Percentiles rank a stretch among this genome's conserved stretches.
These are phyloP conservation scores for Emesis russula DNA, from an alignment of 2,888 invertebrate genomes.

Conservation along the genomic window DNA sequence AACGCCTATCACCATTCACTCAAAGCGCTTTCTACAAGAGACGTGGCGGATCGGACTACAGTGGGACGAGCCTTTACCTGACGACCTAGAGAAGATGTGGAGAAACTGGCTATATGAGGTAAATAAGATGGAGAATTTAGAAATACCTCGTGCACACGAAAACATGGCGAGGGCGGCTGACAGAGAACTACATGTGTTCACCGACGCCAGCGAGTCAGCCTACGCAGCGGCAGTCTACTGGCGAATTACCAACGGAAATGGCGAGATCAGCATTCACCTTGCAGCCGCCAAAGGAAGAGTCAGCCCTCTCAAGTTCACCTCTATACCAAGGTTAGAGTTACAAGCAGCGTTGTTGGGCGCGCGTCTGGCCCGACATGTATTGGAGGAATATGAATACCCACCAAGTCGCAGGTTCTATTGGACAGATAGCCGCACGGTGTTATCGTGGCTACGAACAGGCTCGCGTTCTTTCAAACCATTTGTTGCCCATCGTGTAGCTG, in stretches of 20 bases:
- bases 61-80: slow-evolving; percentile 40
- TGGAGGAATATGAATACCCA: background rate
- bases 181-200: background rate
- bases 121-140: background rate
- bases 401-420: background rate
- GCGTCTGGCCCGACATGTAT: background rate
- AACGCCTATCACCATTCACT: slow-evolving; percentile 14
- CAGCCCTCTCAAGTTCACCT: background rate
- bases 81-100: background rate
- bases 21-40: slow-evolving; percentile 38
- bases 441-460: background rate
- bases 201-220: background rate
- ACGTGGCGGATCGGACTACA: slow-evolving; percentile 37
- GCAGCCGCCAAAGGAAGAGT: background rate
- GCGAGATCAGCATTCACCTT: background rate
- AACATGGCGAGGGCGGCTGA: background rate
- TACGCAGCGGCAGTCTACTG: background rate
- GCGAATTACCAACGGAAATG: background rate
- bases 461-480: background rate
- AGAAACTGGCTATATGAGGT: background rate
- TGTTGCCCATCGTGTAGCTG: background rate
- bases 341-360: background rate
- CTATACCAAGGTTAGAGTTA: background rate
- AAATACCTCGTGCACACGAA: background rate
- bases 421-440: background rate